Evolutionary conservation across 2,113 vertebrate genomes (phyloP).

Genomic region (Tychaedon coryphoeus): DNA sequence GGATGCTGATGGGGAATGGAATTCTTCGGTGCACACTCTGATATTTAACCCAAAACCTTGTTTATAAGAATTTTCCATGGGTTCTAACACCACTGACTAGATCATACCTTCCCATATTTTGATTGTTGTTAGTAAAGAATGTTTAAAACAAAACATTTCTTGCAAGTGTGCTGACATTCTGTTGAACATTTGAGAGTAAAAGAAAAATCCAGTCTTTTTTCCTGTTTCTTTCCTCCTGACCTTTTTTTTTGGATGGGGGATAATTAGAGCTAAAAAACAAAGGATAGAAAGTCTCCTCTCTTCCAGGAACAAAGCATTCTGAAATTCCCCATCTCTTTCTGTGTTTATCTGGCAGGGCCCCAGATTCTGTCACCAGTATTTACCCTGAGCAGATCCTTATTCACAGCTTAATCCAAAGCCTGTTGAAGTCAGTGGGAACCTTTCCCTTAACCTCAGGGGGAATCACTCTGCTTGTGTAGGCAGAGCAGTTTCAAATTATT

Average conservation of each 20-base stretch:
- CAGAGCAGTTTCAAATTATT: conserved; percentile 51
- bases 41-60: background rate
- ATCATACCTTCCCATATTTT: background rate
- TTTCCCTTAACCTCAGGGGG: conserved; percentile 25
- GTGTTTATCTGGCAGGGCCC: conserved; percentile 15
- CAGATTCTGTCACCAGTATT: conserved; percentile 26
- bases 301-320: conserved; percentile 33
- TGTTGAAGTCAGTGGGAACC: conserved; percentile 46
- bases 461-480: conserved; percentile 34
- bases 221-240: background rate
- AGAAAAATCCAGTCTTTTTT: background rate
- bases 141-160: background rate
- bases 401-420: conserved; percentile 42
- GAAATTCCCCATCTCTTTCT: conserved; percentile 32
- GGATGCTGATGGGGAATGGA: background rate
- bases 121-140: background rate
- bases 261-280: background rate
- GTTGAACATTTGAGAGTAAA: background rate
- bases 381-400: background rate
- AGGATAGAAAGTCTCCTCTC: background rate
- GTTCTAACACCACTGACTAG: background rate
- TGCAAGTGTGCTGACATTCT: background rate
- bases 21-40: background rate
- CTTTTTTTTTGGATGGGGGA: background rate
- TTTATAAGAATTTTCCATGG: background rate